Base-by-base conservation (phyloP, 2,888 invertebrate genomes). In the Panopea generosa region DNA sequence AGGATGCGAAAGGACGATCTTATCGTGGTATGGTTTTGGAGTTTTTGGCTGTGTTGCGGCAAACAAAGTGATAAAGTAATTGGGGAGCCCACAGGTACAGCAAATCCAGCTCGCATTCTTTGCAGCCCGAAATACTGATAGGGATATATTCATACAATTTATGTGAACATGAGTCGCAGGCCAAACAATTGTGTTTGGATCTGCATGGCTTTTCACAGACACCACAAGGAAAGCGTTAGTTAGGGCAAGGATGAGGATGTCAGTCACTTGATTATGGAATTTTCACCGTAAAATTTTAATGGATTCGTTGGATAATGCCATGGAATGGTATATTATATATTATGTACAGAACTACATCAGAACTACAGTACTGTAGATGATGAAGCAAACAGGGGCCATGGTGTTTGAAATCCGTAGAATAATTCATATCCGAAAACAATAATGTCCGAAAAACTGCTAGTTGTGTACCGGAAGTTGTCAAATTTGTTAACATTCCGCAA, bases 41-140 rank as follows among this genome's bases (percentile, higher is more conserved):
- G 2, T n/a, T 22, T 20, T 49, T 18, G n/a, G 16, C 9, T 24
- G n/a, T 4, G 45, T 6, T 29, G 66, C 49, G 2, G 47, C 57
- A 57, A 66, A 66, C 3, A 66, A 27, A 6, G 65, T 65, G 14
- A 45, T 22, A 2, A 53, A 63, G 26, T 53, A 63, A 26, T 53
- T 63, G 33, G 63, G 53, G 14, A 63, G 3, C 7, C 65, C 65
- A 29, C 65, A 65, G 27, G n/a, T n/a, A n/a, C n/a, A n/a, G n/a
- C n/a, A n/a, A n/a, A n/a, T n/a, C n/a, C n/a, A n/a, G n/a, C n/a
- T 26, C 45, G 24, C 9, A 65, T 66, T 66, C 1, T n/a, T 26
- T 22, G 66, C 3, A 3, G 33, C 29, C 18, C 4, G 20, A 18
- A 53, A 56, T 2, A 40, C 26, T 9, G 24, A n/a, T 1, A 53